phyloP scores from a whole-genome alignment of 1,140 invertebrate species.

The Aphelinus certus region DNA sequence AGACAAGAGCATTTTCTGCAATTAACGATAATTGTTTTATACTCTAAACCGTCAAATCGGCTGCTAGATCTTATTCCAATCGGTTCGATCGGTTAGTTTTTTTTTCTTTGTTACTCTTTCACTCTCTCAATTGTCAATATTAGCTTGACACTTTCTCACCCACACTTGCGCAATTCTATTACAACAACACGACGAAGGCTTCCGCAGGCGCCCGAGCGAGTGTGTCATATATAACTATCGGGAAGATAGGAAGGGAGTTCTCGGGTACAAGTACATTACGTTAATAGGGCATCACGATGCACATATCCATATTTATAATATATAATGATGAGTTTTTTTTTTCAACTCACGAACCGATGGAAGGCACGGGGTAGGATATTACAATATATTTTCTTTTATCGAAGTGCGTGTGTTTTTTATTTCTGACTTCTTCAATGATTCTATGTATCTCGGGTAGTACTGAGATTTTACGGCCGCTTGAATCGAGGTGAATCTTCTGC shows the following conservation, averaged over 20 bases:
- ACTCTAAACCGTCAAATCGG: slow-evolving; percentile 16
- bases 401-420: too few relatives aligned
- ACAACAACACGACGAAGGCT: slow-evolving; percentile 21
- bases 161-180: slow-evolving; percentile 4
- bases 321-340: slow-evolving; percentile 5
- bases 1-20: background rate
- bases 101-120: background rate
- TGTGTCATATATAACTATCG: slow-evolving; percentile 23
- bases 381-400: slow-evolving; percentile 45
- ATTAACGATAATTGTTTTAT: slow-evolving; percentile 1
- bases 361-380: slow-evolving; percentile 67
- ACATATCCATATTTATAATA: slow-evolving; percentile 26
- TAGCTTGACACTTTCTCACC: background rate
- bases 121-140: background rate
- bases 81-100: background rate
- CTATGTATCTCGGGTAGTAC: too few relatives aligned
- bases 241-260: slow-evolving; percentile 21
- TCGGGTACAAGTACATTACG: slow-evolving; percentile 25
- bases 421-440: too few relatives aligned
- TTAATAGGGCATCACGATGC: slow-evolving; percentile 19
- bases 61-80: slow-evolving; percentile 18
- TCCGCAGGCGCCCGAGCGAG: slow-evolving; percentile 12
- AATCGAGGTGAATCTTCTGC: too few relatives aligned
- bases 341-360: slow-evolving; percentile 51
- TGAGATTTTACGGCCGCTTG: too few relatives aligned